Conservation (phyloP, 2,113 vertebrate genomes). For the Gasterosteus nipponicus region DNA sequence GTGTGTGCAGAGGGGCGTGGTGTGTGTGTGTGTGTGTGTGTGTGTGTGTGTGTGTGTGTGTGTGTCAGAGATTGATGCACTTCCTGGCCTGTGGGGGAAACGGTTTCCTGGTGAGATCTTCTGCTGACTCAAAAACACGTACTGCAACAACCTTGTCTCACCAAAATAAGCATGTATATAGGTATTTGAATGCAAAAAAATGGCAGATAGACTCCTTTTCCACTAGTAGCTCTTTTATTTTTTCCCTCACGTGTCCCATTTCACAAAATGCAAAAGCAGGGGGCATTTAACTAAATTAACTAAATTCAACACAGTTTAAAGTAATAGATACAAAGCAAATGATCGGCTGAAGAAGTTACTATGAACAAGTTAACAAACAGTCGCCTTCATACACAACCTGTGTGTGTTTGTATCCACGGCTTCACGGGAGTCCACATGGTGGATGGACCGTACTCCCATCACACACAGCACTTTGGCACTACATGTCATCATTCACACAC, state of each 20-base stretch:
- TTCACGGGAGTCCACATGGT: no score
- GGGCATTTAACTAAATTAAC: background rate
- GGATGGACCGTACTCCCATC: no score
- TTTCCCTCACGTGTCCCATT: no score
- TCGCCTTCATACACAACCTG: background rate
- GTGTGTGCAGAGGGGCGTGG: constrained; percentile 46
- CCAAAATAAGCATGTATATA: background rate
- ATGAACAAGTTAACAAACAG: no score
- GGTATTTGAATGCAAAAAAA: background rate
- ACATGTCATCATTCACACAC: no score
- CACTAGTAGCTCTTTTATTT: no score
- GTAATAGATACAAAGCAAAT: background rate
- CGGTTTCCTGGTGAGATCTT: constrained; percentile 51
- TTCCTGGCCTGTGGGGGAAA: constrained; percentile 60
- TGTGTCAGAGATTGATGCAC: constrained; percentile 58
- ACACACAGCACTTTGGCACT: no score
- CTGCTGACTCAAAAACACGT: constrained; percentile 21
- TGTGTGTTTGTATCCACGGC: no score
- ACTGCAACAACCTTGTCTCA: background rate
- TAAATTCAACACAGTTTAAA: background rate
- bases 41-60: constrained; percentile 16
- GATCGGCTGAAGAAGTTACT: background rate
- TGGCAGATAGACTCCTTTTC: background rate
- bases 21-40: background rate
- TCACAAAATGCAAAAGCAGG: background rate